phyloP scores from a whole-genome alignment of 1,140 invertebrate genomes.

The Sipha flava region DNA sequence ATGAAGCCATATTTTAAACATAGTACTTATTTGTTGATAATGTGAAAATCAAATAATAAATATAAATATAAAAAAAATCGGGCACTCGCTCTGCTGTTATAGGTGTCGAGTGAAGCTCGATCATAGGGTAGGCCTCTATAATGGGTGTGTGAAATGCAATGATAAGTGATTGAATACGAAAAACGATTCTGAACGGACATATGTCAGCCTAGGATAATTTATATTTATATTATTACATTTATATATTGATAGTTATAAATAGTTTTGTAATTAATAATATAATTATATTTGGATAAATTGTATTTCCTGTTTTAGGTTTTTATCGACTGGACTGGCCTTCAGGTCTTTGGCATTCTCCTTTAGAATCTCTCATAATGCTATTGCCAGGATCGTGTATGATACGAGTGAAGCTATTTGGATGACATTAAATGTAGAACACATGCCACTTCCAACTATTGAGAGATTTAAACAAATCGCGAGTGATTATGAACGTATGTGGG shows the following conservation, averaged over 20 bases:
- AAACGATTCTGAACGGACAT: no score
- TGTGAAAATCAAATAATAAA: neutral
- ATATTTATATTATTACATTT: neutral
- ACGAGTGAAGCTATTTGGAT: neutral
- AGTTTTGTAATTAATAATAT: neutral
- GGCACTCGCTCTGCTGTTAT: no score
- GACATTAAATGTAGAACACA: neutral
- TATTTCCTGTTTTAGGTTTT: constrained; percentile 28
- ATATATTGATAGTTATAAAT: no score
- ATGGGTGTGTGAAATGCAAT: no score
- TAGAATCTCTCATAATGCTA: neutral
- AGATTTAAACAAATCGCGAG: constrained; percentile 39
- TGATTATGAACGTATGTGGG: constrained; percentile 40
- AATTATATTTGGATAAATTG: no score
- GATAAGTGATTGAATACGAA: no score
- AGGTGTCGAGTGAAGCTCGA: no score
- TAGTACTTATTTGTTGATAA: no score
- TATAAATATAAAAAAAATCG: no score
- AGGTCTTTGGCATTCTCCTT: constrained; percentile 9
- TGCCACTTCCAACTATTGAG: neutral
- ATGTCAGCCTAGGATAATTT: neutral
- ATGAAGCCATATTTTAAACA: no score
- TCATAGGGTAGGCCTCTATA: no score
- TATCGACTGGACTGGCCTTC: constrained; percentile 31
- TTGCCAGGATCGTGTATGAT: constrained; percentile 5